Evolutionary conservation across 2,888 invertebrate genomes (phyloP), one percentile per base, ranked within the genome.

Genomic region (Anthrax anthrax): DNA sequence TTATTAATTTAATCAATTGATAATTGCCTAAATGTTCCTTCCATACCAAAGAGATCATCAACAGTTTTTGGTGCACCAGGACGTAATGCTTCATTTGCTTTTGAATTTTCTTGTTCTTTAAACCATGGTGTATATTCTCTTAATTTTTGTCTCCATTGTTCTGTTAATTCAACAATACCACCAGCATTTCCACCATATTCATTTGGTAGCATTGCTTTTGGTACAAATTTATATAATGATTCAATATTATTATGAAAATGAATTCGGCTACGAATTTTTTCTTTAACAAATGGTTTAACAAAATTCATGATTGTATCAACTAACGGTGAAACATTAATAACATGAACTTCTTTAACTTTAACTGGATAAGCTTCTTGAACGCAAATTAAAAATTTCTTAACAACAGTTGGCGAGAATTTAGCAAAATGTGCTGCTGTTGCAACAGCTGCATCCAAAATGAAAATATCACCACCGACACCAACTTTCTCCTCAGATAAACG

Each of bases 361-460:
- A 88, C 88, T 6, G 88, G 88, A 64, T 88, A 89, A 5, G 87
- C 88, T 70, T 89, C 88, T 74, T 84, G 84, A 17, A 87, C 85
- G 64, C 85, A 85, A 50, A 86, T 81, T 57, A 88, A 72, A 70
- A 88, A 87, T 67, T 88, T 88, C 71, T 86, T 88, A 44, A 87
- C 81, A 43, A 85, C 67, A 1, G 81, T 72, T 0, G 88, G 88
- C 0, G 87, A 84, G 64, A 88, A 82, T 69, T 87, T 88, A 53
- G 87, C 79, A 62, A 88, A 87, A 63, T 88, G 86, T 1, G 78
- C 72, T 0, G 87, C 79, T 0, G 84, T 84, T 2, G 84, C 85
- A 29, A 84, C 81, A 23, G 77, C 73, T 0, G 87, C 88, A 57
- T 88, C 88, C 42, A 88, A 65, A 48, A 89, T 74, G 61, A 86